Conservation (phyloP, 2,888 invertebrate genomes). For the Anthophora plumipes region DNA sequence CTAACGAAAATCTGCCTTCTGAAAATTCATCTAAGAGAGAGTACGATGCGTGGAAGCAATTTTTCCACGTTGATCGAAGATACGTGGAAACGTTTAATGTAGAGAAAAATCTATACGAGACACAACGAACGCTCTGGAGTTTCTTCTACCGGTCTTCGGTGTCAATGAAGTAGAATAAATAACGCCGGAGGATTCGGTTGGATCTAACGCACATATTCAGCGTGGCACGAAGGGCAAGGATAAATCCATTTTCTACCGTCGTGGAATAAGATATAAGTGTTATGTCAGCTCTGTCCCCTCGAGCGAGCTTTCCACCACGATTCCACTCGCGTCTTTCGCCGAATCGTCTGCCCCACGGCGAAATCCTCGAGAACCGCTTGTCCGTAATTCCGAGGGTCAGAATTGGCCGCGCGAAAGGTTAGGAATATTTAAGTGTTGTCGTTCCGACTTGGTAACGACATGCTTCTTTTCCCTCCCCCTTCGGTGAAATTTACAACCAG, state of each 20-base stretch:
- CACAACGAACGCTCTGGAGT: background rate
- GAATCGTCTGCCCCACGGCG: conserved; percentile 26
- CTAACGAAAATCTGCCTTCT: too few relatives aligned
- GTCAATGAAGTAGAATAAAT: conserved; percentile 62
- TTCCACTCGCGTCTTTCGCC: conserved; percentile 1
- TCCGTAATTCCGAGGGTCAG: conserved; percentile 50
- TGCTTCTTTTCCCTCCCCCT: background rate
- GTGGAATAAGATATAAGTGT: conserved; percentile 79
- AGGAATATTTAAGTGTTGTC: conserved; percentile 49
- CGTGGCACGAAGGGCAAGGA: conserved; percentile 67
- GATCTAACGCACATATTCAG: conserved; percentile 51
- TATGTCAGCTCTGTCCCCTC: conserved; percentile 70
- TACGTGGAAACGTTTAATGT: conserved; percentile 14
- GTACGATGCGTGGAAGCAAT: background rate
- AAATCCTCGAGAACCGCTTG: conserved; percentile 34
- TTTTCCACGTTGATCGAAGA: conserved; percentile 17
- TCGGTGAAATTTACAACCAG: background rate
- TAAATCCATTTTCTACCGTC: conserved; percentile 81
- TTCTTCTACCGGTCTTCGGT: background rate
- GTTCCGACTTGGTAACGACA: conserved; percentile 13
- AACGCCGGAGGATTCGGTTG: conserved; percentile 50
- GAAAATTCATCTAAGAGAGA: conserved; percentile 1
- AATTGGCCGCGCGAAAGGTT: conserved; percentile 25
- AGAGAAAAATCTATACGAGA: conserved; percentile 5
- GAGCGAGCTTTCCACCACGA: conserved; percentile 50